These are phyloP conservation scores for Aquatica leii DNA, from an alignment of 2,888 invertebrate species.

Conservation along the genomic window DNA sequence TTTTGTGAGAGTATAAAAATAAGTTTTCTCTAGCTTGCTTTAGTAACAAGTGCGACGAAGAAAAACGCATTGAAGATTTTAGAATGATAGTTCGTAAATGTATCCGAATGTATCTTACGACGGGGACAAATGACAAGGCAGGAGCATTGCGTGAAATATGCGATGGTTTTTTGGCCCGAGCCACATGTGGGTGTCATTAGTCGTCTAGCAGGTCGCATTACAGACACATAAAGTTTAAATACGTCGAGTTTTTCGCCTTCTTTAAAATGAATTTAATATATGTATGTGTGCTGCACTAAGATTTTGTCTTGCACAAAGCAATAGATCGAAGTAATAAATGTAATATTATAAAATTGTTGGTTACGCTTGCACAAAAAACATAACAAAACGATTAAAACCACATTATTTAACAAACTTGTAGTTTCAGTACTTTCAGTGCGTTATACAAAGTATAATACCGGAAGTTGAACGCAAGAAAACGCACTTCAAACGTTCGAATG, in stretches of 20 bases:
- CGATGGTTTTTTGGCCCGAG: constrained; percentile 45
- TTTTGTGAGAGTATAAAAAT: constrained; percentile 26
- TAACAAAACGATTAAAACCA: constrained; percentile 10
- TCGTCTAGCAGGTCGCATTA: constrained; percentile 51
- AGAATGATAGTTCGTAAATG: constrained; percentile 43
- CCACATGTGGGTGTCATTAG: constrained; percentile 54
- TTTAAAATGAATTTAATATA: constrained; percentile 22
- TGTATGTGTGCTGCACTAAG: background rate
- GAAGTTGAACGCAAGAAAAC: constrained; percentile 10
- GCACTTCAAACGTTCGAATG: constrained; percentile 9
- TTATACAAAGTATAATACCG: constrained; percentile 5
- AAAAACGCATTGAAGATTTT: constrained; percentile 33
- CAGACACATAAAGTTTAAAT: constrained; percentile 45
- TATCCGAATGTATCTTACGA: constrained; percentile 46
- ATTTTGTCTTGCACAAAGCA: too few relatives aligned
- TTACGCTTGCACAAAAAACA: background rate
- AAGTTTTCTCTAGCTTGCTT: constrained; percentile 1
- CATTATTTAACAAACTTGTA: constrained; percentile 8
- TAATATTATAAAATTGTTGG: too few relatives aligned
- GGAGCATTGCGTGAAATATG: constrained; percentile 54
- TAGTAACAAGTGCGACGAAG: constrained; percentile 25
- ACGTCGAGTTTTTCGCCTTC: constrained; percentile 39
- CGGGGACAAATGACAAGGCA: constrained; percentile 52
- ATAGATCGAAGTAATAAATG: too few relatives aligned
- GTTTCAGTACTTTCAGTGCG: constrained; percentile 1